Conservation (phyloP, 2,888 invertebrate species). For the Oxytorus armatus region DNA sequence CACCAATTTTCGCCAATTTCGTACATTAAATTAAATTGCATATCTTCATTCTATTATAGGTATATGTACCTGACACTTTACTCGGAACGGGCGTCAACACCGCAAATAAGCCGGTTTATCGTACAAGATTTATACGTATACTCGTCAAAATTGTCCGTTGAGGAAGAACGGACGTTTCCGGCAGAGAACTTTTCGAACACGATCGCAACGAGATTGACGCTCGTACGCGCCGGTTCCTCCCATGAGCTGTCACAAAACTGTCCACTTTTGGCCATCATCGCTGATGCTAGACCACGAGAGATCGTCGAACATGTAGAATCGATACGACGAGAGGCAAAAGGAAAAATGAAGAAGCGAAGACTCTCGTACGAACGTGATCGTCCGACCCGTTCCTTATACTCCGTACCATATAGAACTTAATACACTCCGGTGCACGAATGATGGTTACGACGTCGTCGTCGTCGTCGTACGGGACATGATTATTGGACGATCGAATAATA, state of each 20-base stretch:
- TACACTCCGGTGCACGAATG: conserved; percentile 22
- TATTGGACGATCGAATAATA: conserved; percentile 81
- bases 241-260: conserved; percentile 23
- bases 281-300: conserved; percentile 30
- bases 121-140: background rate
- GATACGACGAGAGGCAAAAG: conserved; percentile 15
- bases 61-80: conserved; percentile 56
- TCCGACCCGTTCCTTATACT: conserved; percentile 73
- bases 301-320: conserved; percentile 23
- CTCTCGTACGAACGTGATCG: conserved; percentile 76
- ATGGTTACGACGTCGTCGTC: conserved; percentile 24
- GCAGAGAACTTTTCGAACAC: background rate
- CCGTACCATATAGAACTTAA: conserved; percentile 39
- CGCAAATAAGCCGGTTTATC: conserved; percentile 40
- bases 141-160: conserved; percentile 42
- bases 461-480: conserved; percentile 80
- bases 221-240: background rate
- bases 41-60: conserved; percentile 57
- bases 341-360: conserved; percentile 14
- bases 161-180: conserved; percentile 30
- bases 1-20: conserved; percentile 66
- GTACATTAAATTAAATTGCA: conserved; percentile 67
- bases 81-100: conserved; percentile 38
- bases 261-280: conserved; percentile 45
- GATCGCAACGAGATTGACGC: conserved; percentile 13